phyloP scores from a whole-genome alignment of 2,888 invertebrate species.

The Chaetoderma sp. region DNA sequence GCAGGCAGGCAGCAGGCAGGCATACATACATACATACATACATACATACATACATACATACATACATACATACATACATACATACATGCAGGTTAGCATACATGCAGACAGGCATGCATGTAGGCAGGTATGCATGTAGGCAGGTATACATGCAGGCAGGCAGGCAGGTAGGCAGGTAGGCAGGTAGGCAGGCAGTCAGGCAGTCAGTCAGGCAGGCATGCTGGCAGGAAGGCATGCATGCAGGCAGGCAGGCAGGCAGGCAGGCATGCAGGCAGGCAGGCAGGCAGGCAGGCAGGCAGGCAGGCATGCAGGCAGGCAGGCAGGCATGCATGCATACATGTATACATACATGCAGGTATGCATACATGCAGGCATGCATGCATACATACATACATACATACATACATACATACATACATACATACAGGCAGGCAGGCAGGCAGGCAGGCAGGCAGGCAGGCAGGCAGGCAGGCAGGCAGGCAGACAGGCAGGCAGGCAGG shows the following conservation, averaged over 20 bases:
- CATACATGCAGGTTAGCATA: constrained; percentile 6
- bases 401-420: not conserved
- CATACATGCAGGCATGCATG: constrained; percentile 10
- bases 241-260: no score
- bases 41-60: constrained; percentile 23
- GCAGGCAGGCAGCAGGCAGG: no score
- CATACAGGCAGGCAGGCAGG: not conserved
- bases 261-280: no score
- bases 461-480: not conserved
- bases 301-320: not conserved
- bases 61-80: constrained; percentile 23
- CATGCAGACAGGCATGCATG: no score
- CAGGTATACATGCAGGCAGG: no score
- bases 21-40: constrained; percentile 13
- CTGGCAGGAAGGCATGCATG: no score
- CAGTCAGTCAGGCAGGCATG: no score
- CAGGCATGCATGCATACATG: constrained; percentile 6
- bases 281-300: no score
- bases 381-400: constrained; percentile 17
- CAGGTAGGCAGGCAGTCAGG: no score
- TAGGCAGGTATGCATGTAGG: no score
- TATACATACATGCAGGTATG: constrained; percentile 10
- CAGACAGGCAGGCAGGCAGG: no score
- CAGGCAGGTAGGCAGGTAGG: no score
- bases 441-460: not conserved